Evolutionary conservation across 2,888 invertebrate genomes (phyloP), one percentile per base, ranked within the genome.

Genomic region (Metallyticus violacea): DNA sequence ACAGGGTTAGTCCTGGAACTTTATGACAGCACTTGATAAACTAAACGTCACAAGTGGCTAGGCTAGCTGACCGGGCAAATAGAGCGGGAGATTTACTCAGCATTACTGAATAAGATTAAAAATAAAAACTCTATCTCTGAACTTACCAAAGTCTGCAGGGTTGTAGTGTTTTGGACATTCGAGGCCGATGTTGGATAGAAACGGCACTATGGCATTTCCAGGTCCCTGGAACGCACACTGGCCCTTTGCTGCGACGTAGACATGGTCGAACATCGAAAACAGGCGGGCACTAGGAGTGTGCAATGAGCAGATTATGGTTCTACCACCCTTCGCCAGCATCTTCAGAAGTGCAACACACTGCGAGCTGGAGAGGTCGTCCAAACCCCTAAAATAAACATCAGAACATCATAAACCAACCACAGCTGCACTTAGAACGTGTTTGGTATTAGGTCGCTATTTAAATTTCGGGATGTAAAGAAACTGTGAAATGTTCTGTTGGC

Each of bases 241-340:
- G 0, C 99, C 99, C 82, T 95, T 95, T 0, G 98, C 95, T 81
- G 99, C 94, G 86, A 99, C 95, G 90, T 98, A 99, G 2, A 98
- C 95, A 90, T 98, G 96, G 92, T 97, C 98, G 91, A 99, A 98
- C 93, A 96, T 96, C 22, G 97, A 95, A 91, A 99, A 99, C 84
- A 98, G 93, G 89, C 96, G 95, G 0, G 99, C 98, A 88, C 98
- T 98, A 0, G 99, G 99, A n/a, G 99, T 98, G 92, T 99, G 99
- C 85, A 99, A 95, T 0, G 98, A 98, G 90, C 98, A 99, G 86
- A 99, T 94, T 6, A 99, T 96, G 0, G 98, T 99, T 40, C 99
- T 93, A 0, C 99, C 99, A 0, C 96, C 96, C 87, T 95, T 93
- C 0, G 98, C 97, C 83, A 99, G 94, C 29, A 95, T 94, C 90